phyloP scores from a whole-genome alignment of 92 coral and sea anemone species.

The Palythoa grandiflora region DNA sequence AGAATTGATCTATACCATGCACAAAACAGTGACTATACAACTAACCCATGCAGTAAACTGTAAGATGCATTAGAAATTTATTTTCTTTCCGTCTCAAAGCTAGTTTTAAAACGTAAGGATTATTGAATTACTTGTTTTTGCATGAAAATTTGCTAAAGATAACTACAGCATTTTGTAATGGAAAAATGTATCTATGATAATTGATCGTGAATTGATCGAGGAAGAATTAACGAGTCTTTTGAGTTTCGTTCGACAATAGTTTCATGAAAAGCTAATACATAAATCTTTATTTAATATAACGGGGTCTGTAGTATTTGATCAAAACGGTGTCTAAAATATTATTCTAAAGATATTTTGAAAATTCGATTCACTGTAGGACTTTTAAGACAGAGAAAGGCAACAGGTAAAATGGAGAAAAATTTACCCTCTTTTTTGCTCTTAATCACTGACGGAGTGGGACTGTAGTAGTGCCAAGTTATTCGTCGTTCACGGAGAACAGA shows the following conservation, averaged over 20 bases:
- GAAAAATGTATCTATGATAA: no score
- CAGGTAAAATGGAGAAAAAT: not conserved
- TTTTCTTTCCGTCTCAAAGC: not conserved
- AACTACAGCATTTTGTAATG: not conserved
- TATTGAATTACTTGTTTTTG: not conserved
- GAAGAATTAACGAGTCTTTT: no score
- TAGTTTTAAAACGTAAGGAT: not conserved
- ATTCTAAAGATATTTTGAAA: no score
- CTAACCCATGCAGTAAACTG: no score
- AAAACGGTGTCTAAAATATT: no score
- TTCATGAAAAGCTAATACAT: no score
- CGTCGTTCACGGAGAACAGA: slow-evolving; percentile 74
- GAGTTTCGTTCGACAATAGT: no score
- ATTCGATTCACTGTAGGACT: no score
- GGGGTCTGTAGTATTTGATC: no score
- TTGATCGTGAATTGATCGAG: no score
- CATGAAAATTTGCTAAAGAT: not conserved
- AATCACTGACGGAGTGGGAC: slow-evolving; percentile 57
- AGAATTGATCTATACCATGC: not conserved
- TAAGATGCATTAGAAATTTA: not conserved
- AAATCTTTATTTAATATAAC: no score
- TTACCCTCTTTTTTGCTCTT: slow-evolving; percentile 92
- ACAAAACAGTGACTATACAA: no score
- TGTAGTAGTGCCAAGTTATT: slow-evolving; percentile 79
- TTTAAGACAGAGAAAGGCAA: not conserved